A percentile compares a stretch with the other conserved stretches of the same genome.
phyloP scores from a whole-genome alignment of 2,797 vertebrate species.

The Pseudochirops cupreus region DNA sequence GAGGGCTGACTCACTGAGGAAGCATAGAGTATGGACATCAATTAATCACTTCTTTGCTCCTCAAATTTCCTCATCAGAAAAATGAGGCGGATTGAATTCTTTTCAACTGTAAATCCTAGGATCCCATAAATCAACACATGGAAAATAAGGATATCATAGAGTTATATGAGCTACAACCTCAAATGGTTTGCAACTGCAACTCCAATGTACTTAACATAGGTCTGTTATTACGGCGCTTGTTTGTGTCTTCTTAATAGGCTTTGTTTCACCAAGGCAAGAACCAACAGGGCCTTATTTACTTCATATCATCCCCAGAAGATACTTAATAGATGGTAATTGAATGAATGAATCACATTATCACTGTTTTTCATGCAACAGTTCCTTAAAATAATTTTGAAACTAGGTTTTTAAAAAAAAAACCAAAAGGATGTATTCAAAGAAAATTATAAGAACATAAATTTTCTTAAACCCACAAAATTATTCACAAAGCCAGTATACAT shows the following conservation, averaged over 20 bases:
- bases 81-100: background rate
- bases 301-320: background rate
- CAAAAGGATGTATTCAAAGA: background rate
- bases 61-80: background rate
- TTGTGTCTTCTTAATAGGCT: background rate
- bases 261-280: background rate
- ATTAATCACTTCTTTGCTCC: background rate
- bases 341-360: background rate
- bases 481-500: background rate
- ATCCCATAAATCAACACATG: background rate
- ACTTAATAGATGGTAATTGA: background rate
- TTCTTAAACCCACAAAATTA: background rate
- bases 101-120: background rate
- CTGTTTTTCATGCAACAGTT: background rate
- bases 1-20: background rate
- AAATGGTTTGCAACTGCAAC: background rate
- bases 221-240: background rate
- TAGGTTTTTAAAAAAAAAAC: background rate
- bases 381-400: background rate
- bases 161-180: background rate
- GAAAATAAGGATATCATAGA: background rate
- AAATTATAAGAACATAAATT: background rate
- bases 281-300: background rate
- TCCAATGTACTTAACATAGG: background rate
- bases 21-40: background rate